phyloP scores from a whole-genome alignment of 2,888 invertebrate genomes.

The Stegana nigrithorax region DNA sequence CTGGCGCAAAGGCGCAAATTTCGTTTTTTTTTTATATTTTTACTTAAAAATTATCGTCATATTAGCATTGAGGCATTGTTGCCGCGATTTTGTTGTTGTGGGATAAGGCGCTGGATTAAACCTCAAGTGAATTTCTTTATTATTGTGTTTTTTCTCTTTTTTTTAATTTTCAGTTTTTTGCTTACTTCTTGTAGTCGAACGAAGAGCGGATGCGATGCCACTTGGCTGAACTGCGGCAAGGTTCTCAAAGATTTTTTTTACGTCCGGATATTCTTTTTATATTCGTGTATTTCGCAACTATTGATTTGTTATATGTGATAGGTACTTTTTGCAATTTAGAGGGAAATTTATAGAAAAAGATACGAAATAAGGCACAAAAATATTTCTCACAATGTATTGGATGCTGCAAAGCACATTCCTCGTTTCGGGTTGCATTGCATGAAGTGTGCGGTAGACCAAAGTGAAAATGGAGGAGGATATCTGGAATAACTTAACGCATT shows the following conservation, averaged over 20 bases:
- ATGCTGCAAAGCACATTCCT: too few species aligned
- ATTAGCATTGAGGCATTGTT: slow-evolving; percentile 25
- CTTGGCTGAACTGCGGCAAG: too few species aligned
- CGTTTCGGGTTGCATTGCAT: too few species aligned
- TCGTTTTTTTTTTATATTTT: too few species aligned
- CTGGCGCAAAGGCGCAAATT: too few species aligned
- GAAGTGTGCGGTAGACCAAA: too few species aligned
- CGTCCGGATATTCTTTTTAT: slow-evolving; percentile 44
- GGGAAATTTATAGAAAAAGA: slow-evolving; percentile 53
- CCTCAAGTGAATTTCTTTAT: slow-evolving; percentile 46
- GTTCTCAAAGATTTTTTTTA: too few species aligned
- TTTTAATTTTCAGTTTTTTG: too few species aligned
- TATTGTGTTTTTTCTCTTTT: background rate
- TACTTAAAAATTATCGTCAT: slow-evolving; percentile 21
- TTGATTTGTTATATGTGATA: slow-evolving; percentile 26
- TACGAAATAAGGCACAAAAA: slow-evolving; percentile 49
- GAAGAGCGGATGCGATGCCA: slow-evolving; percentile 51
- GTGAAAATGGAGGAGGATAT: background rate
- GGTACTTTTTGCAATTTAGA: slow-evolving; percentile 48
- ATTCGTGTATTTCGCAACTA: slow-evolving; percentile 27
- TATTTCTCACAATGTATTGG: too few species aligned
- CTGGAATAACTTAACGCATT: too few species aligned
- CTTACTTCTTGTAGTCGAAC: background rate
- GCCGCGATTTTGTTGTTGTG: slow-evolving; percentile 37
- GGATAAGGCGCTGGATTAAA: slow-evolving; percentile 50